phyloP scores from a whole-genome alignment of 2,797 vertebrate species.

The Capromys pilorides region DNA sequence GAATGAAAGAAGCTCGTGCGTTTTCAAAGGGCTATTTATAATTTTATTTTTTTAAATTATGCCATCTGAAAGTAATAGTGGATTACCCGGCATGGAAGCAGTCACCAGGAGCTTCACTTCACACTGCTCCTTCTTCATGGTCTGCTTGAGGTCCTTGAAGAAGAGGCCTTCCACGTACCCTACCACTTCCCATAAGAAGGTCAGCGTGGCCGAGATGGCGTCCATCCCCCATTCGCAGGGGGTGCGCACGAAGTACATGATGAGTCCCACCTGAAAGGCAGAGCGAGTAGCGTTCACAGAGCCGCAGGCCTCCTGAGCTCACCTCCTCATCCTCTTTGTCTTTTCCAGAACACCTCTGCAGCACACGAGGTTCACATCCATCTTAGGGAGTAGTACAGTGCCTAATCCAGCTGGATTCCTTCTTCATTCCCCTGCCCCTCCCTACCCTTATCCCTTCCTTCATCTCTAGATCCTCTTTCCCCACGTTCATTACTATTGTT shows the following conservation, averaged over 20 bases:
- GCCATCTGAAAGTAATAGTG: not conserved
- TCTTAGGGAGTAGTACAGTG: not conserved
- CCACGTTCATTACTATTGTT: not conserved
- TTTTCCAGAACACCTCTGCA: not conserved
- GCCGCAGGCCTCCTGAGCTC: not conserved
- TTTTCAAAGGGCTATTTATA: slow-evolving; percentile 34
- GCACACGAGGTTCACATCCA: not conserved
- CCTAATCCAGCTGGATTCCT: not conserved
- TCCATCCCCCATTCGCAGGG: slow-evolving; percentile 99
- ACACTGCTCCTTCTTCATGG: slow-evolving; percentile 99
- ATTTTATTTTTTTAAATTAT: not conserved
- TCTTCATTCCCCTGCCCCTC: not conserved
- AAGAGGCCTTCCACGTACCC: slow-evolving; percentile 98
- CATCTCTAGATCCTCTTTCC: not conserved
- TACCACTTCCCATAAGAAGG: slow-evolving; percentile 99
- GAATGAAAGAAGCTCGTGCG: slow-evolving; percentile 16
- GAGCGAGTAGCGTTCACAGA: not conserved
- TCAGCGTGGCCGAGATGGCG: slow-evolving; percentile 97
- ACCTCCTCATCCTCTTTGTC: not conserved
- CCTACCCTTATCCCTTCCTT: not conserved
- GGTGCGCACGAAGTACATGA: slow-evolving; percentile 99
- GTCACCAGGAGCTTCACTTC: slow-evolving; percentile 99
- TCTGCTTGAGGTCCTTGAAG: slow-evolving; percentile 99
- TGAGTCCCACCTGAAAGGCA: slow-evolving; percentile 92
- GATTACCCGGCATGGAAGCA: slow-evolving; percentile 97